Conservation (phyloP, 2,888 invertebrate genomes). For the Drosophila stalkeri region DNA sequence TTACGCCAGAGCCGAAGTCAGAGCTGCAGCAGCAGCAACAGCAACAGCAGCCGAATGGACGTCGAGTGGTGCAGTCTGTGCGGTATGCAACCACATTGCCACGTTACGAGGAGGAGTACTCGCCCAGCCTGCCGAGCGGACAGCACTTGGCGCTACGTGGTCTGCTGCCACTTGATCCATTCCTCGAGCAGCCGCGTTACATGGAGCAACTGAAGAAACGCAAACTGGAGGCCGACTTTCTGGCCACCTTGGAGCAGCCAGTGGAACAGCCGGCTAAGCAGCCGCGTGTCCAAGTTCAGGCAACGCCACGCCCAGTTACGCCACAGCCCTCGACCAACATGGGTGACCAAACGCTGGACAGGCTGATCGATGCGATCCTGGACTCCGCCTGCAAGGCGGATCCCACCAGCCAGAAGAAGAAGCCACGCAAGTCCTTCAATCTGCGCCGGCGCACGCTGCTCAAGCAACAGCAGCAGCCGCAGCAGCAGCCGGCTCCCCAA, state of each 20-base stretch:
- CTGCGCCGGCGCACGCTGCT: constrained; percentile 80
- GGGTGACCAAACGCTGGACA: constrained; percentile 84
- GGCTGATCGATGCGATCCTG: constrained; percentile 84
- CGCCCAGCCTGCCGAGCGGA: constrained; percentile 82
- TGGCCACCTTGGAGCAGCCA: constrained; percentile 55
- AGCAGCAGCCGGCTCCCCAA: constrained; percentile 71
- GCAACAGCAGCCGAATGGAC: background rate
- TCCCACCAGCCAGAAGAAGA: constrained; percentile 71
- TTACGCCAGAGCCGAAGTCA: constrained; percentile 75
- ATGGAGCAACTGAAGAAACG: constrained; percentile 66
- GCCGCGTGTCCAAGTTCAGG: constrained; percentile 17
- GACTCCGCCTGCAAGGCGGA: constrained; percentile 84
- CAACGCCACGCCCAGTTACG: constrained; percentile 51
- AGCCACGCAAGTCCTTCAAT: constrained; percentile 80
- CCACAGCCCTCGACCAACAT: constrained; percentile 79
- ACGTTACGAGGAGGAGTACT: constrained; percentile 84
- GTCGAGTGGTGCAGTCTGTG: constrained; percentile 52
- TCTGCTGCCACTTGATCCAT: constrained; percentile 81
- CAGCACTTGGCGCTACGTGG: constrained; percentile 83
- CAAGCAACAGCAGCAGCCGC: constrained; percentile 72
- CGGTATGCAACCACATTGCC: constrained; percentile 84
- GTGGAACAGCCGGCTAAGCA: constrained; percentile 16
- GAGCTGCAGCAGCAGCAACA: background rate
- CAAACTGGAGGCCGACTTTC: constrained; percentile 79
- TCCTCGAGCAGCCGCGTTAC: constrained; percentile 82